Base-by-base conservation (phyloP, 2,888 invertebrate genomes). In the Busseola fusca region DNA sequence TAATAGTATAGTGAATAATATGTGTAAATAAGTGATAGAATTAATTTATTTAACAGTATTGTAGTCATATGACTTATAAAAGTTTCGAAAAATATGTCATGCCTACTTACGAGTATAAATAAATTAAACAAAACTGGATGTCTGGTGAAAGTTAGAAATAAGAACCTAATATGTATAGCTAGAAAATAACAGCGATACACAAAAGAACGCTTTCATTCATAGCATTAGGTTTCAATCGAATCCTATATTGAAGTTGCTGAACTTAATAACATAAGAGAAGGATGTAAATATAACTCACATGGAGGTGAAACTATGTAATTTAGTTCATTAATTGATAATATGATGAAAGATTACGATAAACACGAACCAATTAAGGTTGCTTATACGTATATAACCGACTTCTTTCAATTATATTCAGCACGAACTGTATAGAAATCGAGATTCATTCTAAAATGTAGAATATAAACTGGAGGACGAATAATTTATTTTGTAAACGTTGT, bases 341-440 rank as follows among this genome's bases (percentile, higher is more conserved):
- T 40, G 16, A 72, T 63, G 30, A 58, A 76, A 59, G 48, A 72
- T 75, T 27, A 56, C 37, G 12, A 71, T 40, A 40, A n/a, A 60
- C 27, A 52, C 30, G 30, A 73, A 37, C 50, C 14, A 37, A 45
- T 56, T 37, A 56, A 18, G 14, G 27, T 56, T 65, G 37, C n/a
- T 52, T 45, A 27, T 34, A 34, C 34, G 5, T 34, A 34, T 4
- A 34, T 18, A 58, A 12, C 27, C 1, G 42, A 42, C 27, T 30
- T 18, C 10, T 72, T 57, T 37, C 12, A 63, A 64, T 65, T 48
- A 42, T 3, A 34, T 25, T 56, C 30, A 40, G 42, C 58, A 76
- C 63, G 42, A 63, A 80, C 45, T 56, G 30, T 30, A 59, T 50
- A 54, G 27, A 68, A 64, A 79, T 52, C 48, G 21, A 63, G 25